phyloP scores from a whole-genome alignment of 2,113 vertebrate genomes.

The Etheostoma spectabile region DNA sequence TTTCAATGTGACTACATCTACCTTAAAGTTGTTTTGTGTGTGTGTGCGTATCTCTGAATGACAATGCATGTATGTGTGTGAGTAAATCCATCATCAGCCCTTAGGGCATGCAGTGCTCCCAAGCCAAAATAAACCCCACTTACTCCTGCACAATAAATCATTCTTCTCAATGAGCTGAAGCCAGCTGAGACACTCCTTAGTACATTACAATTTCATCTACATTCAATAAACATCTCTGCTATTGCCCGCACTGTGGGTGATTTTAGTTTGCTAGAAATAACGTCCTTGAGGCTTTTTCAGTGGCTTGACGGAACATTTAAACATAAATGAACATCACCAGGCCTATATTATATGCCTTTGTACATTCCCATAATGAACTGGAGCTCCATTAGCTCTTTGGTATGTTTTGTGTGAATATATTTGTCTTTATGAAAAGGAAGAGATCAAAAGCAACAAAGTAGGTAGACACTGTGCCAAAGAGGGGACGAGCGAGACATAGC shows the following conservation, averaged over 20 bases:
- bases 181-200: constrained; percentile 78
- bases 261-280: constrained; percentile 60
- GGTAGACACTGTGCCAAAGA: neutral
- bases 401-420: constrained; percentile 19
- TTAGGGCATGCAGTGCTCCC: constrained; percentile 75
- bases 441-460: constrained; percentile 39
- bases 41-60: constrained; percentile 46
- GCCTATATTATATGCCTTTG: constrained; percentile 31
- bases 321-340: constrained; percentile 54
- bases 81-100: constrained; percentile 76
- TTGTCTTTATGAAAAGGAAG: constrained; percentile 26
- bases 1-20: constrained; percentile 28
- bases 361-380: constrained; percentile 48
- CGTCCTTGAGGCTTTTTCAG: constrained; percentile 68
- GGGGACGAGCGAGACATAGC: constrained; percentile 1
- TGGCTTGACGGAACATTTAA: constrained; percentile 39
- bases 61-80: constrained; percentile 60
- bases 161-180: constrained; percentile 82
- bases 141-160: constrained; percentile 82
- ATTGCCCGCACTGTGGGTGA: constrained; percentile 68
- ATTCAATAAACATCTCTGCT: constrained; percentile 74
- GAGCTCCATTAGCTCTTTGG: constrained; percentile 56
- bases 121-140: constrained; percentile 84
- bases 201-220: constrained; percentile 79
- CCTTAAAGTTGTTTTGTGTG: constrained; percentile 44